Conservation (phyloP, 2,888 invertebrate genomes). For the Eubasilissa splendida region DNA sequence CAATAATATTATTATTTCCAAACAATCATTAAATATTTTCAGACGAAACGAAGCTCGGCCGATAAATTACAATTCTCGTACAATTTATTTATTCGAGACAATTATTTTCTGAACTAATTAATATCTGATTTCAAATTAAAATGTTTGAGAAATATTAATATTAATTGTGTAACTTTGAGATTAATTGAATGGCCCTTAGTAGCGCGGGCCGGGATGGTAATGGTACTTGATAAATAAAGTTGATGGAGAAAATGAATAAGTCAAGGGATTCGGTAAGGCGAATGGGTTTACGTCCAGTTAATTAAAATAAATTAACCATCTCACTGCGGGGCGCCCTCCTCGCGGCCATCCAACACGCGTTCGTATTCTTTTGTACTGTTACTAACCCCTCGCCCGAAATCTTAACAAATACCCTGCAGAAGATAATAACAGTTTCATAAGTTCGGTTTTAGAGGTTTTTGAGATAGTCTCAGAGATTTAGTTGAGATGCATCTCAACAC, state of each 20-base stretch:
- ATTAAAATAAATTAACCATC: constrained; percentile 34
- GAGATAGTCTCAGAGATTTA: too few species aligned
- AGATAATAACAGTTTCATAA: too few species aligned
- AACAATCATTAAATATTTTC: too few species aligned
- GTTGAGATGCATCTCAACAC: too few species aligned
- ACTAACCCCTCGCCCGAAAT: neutral
- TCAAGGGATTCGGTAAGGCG: constrained; percentile 11
- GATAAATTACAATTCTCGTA: too few species aligned
- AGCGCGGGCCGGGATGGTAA: neutral
- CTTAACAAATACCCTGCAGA: neutral
- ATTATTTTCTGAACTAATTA: constrained; percentile 14
- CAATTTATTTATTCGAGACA: neutral
- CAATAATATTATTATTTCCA: too few species aligned
- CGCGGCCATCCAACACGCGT: constrained; percentile 1
- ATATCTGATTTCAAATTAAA: constrained; percentile 24
- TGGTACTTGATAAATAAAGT: neutral
- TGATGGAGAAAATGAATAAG: constrained; percentile 7
- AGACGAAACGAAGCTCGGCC: too few species aligned
- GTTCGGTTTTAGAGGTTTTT: too few species aligned
- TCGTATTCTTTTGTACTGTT: neutral
- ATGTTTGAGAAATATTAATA: constrained; percentile 1
- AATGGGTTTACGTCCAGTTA: constrained; percentile 17
- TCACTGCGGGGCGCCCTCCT: constrained; percentile 1
- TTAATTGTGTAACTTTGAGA: neutral
- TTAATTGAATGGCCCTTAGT: neutral